Evolutionary conservation across 53 echinoderm and acorn worm genomes (phyloP), one percentile per base, ranked within the genome.

Genomic region (Apostichopus leukothele): DNA sequence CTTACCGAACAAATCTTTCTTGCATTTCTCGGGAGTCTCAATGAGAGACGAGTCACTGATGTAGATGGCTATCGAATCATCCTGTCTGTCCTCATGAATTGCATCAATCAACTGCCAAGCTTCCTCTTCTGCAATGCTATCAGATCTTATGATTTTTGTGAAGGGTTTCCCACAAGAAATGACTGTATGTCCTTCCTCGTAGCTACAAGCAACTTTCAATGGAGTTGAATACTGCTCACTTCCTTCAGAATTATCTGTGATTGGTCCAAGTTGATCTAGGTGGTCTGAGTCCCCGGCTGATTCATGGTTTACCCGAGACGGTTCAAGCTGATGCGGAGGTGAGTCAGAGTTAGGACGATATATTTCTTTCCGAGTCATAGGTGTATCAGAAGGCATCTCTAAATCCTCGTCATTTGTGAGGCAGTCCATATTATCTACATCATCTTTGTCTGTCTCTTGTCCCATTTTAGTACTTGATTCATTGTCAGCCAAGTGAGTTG

Each of bases 121-220:
- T 60, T 84, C 84, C 60, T 84, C 59, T 59, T 54, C 84, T 63
- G 84, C 12, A 27, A 84, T 26, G 26, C 84, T 84, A 13, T 55
- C 60, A 39, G 75, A 75, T 21, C 75, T 22, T 5, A 84, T 66
- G 50, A 85, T 85, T 50, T 85, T 85, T 60, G 85, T 85, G 85
- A 85, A 85, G 23, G 85, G 85, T 16, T 85, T 85, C 10, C 85
- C 85, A 67, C 85, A 85, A 27, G 85, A 67, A 67, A 85, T 85
- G 1, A 85, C 9, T 9, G 67, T 67, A 50, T 85, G 85, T 67
- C 85, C 85, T 50, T 85, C 27, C 66, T 67, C 85, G 26, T 63
- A 67, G 50, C 67, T 85, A 50, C 57, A 26, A 1, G 67, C 50
- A 5, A 25, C 67, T 67, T 85, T 85, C 23, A 66, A 20, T 85